Evolutionary conservation across 2,888 invertebrate species (phyloP), one percentile per base, ranked within the genome.

Genomic region (Drosophila atripex): DNA sequence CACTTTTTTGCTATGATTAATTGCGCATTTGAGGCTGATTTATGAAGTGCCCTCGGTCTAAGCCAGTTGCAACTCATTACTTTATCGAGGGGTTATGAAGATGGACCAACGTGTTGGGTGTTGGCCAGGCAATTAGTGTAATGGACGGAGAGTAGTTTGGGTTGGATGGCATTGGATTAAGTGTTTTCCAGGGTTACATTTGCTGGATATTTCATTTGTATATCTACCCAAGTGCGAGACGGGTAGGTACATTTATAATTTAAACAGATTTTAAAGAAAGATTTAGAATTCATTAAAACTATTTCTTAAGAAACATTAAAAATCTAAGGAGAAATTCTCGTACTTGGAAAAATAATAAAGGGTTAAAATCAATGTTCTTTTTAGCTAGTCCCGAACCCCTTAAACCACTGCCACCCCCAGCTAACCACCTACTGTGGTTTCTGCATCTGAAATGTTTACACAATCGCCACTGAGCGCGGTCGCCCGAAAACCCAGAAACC

Each of bases 381-480:
- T 9, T 9, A 39, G 14, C 9, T 41, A 18, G 2, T 4, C 18
- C 39, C 11, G 2, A 12, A 43, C 32, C 41, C 50, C 1, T 60
- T 11, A 50, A 35, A 4, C 50, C 38, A 11, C 52, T 14, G 16
- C 64, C 57, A 25, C 59, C 41, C 32, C 7, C 0, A 45, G 39
- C 25, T 5, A 46, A 2, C 9, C 35, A 30, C 25, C 64, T 50
- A 55, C 71, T 76, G 11, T 1, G 45, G 16, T 35, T 72, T 45
- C 72, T 72, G 86, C 71, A 75, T 77, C 77, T 89, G 89, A 89
- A 88, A 78, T 89, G 89, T 89, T 89, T 89, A 80, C 83, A 86
- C 80, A 78, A 80, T 75, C 74, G 76, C 64, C 70, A 69, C 35
- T 70, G 65, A 65, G 65, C 69, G 71, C 61, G 79, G 73, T 77